Percentiles rank a stretch among this genome's conserved stretches.
phyloP scores from a whole-genome alignment of 2,797 vertebrate genomes.

The Coracias cyanogaster region DNA sequence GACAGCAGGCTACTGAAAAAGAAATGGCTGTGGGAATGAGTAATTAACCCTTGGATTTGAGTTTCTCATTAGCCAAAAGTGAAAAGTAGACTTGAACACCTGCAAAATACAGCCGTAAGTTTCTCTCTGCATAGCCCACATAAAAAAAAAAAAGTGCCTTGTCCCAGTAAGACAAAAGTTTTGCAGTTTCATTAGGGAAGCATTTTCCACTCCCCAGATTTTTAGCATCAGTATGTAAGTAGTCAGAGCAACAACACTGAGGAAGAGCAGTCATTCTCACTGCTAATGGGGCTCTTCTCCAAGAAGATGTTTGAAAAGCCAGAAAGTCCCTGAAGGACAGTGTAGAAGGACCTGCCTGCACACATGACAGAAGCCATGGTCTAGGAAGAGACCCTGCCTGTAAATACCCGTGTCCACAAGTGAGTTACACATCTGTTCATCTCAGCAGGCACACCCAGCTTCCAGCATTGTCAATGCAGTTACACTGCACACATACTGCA shows the following conservation, averaged over 20 bases:
- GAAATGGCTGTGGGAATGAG: background rate
- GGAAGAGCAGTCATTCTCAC: background rate
- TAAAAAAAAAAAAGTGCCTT: background rate
- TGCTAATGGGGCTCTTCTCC: background rate
- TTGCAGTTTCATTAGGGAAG: background rate
- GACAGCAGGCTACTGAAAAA: background rate
- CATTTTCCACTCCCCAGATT: background rate
- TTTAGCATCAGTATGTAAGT: background rate
- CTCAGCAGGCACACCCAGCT: background rate
- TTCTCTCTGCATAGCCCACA: background rate
- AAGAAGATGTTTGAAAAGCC: background rate
- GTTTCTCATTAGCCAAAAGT: background rate
- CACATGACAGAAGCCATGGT: rapidly evolving
- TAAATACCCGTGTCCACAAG: background rate
- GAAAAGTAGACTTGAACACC: background rate
- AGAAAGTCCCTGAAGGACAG: background rate
- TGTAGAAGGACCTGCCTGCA: background rate
- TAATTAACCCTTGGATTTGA: background rate
- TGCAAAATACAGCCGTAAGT: background rate
- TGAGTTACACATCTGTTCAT: background rate
- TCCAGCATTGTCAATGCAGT: background rate
- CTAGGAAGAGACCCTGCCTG: background rate
- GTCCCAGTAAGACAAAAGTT: background rate
- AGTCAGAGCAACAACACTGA: background rate
- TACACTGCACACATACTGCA: background rate